These are phyloP conservation scores for Drosophila prostipennis DNA, from an alignment of 2,888 invertebrate species.

Conservation along the genomic window DNA sequence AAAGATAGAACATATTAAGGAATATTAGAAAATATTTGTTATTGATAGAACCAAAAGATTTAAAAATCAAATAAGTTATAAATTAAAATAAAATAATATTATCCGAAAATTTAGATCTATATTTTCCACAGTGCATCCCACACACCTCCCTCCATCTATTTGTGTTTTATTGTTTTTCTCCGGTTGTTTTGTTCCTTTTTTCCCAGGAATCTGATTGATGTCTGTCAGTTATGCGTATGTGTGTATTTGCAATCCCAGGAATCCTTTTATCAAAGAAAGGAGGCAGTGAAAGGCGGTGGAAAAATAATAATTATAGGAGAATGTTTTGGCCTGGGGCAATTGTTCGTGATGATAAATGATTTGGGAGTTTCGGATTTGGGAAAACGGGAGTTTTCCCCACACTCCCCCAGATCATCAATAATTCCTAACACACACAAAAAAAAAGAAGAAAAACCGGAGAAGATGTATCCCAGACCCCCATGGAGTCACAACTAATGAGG, in stretches of 20 bases:
- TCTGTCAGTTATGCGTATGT: slow-evolving; percentile 57
- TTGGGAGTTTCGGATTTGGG: slow-evolving; percentile 17
- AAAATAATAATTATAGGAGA: slow-evolving; percentile 67
- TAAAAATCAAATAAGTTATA: too few species aligned
- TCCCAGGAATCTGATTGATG: slow-evolving; percentile 64
- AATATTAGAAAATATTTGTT: too few species aligned
- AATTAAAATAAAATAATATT: too few species aligned
- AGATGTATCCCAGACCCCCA: slow-evolving; percentile 15
- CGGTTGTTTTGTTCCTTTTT: slow-evolving; percentile 8
- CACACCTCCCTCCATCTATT: neutral
- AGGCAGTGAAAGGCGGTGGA: slow-evolving; percentile 25
- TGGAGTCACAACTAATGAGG: slow-evolving; percentile 63
- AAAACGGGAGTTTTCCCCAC: neutral
- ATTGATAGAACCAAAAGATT: too few species aligned
- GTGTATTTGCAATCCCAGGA: slow-evolving; percentile 34
- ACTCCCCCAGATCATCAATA: slow-evolving; percentile 22
- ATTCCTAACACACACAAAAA: slow-evolving; percentile 20
- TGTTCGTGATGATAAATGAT: slow-evolving; percentile 79
- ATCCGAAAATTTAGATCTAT: neutral
- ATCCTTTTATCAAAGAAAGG: slow-evolving; percentile 66
- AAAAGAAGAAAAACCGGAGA: too few species aligned
- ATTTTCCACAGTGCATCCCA: neutral
- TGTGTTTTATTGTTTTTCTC: slow-evolving; percentile 28
- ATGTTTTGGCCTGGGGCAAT: slow-evolving; percentile 68
- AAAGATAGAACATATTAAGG: too few species aligned